A percentile compares a stretch with the other conserved stretches of the same genome.
These are phyloP conservation scores for Lagorchestes hirsutus DNA, from an alignment of 2,797 vertebrate genomes.

Conservation along the genomic window DNA sequence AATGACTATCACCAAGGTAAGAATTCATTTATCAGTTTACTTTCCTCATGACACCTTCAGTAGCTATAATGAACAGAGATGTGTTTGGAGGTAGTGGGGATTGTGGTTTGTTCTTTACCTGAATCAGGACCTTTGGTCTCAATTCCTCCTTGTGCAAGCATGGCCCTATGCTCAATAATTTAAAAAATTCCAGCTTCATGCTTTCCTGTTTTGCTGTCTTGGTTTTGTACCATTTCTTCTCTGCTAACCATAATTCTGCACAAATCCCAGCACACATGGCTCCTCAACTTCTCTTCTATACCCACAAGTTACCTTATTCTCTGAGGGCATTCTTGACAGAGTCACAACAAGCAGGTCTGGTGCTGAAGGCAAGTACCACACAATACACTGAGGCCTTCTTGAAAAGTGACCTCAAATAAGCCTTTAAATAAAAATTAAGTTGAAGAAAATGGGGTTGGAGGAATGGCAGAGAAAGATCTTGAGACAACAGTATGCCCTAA, in stretches of 20 bases:
- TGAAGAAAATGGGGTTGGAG: background rate
- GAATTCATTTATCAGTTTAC: background rate
- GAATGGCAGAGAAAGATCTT: background rate
- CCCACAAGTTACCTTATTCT: background rate
- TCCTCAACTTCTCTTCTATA: background rate
- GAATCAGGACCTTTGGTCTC: background rate
- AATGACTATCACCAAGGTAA: background rate
- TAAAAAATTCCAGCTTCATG: background rate
- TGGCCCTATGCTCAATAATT: background rate
- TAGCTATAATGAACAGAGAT: background rate
- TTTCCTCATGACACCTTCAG: background rate
- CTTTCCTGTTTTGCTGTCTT: background rate
- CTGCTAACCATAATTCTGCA: background rate
- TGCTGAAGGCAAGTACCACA: background rate
- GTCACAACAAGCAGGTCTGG: background rate
- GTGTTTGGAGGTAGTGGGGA: background rate
- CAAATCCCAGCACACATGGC: background rate
- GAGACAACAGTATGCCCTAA: background rate
- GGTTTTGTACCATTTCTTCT: background rate
- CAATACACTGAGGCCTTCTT: background rate
- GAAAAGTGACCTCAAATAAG: background rate
- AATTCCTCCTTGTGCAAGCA: background rate
- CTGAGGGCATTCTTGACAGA: background rate
- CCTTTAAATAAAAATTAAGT: background rate
- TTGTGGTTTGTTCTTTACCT: background rate